These are phyloP conservation scores for Micrasema longulum DNA, from an alignment of 1,140 invertebrate genomes.

Conservation along the genomic window DNA sequence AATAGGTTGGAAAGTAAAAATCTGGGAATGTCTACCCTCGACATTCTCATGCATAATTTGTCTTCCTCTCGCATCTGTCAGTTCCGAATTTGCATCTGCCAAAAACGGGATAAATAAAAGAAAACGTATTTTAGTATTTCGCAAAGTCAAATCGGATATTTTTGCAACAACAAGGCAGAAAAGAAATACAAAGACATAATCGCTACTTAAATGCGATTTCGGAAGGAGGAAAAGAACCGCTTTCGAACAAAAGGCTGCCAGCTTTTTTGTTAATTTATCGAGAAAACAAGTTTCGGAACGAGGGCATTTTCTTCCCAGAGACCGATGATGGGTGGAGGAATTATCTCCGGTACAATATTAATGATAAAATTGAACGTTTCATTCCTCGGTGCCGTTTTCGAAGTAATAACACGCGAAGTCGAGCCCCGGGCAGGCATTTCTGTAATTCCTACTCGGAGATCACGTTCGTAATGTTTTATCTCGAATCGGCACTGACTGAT, in stretches of 20 bases:
- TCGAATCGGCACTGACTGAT: constrained; percentile 32
- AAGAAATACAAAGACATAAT: too few species aligned
- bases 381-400: constrained; percentile 28
- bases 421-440: constrained; percentile 28
- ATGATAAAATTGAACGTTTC: constrained; percentile 42
- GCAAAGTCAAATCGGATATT: not conserved
- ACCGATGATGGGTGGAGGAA: constrained; percentile 10
- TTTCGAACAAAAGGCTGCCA: constrained; percentile 11
- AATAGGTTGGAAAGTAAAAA: constrained; percentile 15
- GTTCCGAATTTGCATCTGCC: constrained; percentile 18
- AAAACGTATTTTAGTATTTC: not conserved
- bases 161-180: not conserved
- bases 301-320: constrained; percentile 22
- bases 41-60: constrained; percentile 31
- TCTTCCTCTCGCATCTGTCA: constrained; percentile 23
- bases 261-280: constrained; percentile 19
- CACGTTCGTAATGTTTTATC: constrained; percentile 39
- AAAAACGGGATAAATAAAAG: not conserved
- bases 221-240: constrained; percentile 2
- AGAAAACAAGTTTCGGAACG: constrained; percentile 19
- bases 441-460: constrained; percentile 32
- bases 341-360: constrained; percentile 38
- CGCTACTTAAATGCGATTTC: constrained; percentile 1
- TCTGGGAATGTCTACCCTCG: constrained; percentile 26
- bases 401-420: constrained; percentile 33